A percentile compares a stretch with the other conserved stretches of the same genome.
Conservation (phyloP, 2,113 vertebrate species). For the Ciconia boyciana region DNA sequence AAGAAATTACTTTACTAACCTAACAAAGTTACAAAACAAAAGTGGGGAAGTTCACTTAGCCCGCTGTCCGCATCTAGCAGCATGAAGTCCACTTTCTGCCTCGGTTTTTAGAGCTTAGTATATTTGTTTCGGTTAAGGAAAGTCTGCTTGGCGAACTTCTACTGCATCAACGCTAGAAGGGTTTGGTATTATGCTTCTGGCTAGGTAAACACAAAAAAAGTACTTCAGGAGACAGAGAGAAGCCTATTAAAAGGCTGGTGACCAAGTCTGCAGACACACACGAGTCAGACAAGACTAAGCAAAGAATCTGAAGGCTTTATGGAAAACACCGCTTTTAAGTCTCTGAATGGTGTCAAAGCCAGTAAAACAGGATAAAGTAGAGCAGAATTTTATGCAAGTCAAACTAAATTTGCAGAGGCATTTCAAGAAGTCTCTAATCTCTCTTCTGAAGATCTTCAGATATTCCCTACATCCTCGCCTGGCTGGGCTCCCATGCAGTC, state of each 20-base stretch:
- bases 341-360: neutral
- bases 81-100: accelerated
- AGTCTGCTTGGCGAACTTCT: neutral
- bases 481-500: neutral
- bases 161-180: neutral
- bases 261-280: too few relatives aligned
- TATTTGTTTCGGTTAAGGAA: neutral
- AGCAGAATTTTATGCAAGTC: neutral
- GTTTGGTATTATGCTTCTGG: neutral
- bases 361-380: neutral
- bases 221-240: neutral
- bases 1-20: neutral
- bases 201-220: neutral
- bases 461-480: neutral
- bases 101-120: neutral
- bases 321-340: neutral
- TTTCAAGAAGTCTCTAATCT: neutral
- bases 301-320: neutral
- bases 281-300: neutral
- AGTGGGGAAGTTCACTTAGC: neutral
- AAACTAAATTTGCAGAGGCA: neutral
- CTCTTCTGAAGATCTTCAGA: neutral
- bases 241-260: neutral
- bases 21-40: neutral
- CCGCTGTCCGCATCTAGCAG: neutral